A percentile compares a stretch with the other conserved stretches of the same genome.
These are phyloP conservation scores for Torymus tubicola DNA, from an alignment of 2,888 invertebrate genomes.

Conservation along the genomic window DNA sequence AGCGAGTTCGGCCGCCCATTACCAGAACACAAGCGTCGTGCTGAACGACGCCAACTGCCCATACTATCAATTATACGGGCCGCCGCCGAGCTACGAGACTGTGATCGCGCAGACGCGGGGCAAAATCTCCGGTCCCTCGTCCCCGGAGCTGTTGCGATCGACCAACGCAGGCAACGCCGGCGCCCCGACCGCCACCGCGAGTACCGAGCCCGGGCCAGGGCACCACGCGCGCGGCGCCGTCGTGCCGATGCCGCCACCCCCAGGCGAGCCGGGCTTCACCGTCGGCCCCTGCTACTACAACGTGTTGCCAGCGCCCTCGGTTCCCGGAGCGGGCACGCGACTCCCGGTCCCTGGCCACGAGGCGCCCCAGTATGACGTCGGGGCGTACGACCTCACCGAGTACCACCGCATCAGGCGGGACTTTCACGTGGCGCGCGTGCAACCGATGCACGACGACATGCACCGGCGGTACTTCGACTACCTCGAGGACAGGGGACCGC, in stretches of 20 bases:
- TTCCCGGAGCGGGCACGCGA: not conserved
- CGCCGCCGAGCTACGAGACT: conserved; percentile 78
- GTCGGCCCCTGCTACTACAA: conserved; percentile 38
- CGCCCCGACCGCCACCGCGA: not conserved
- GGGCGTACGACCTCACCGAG: not conserved
- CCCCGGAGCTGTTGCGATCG: conserved; percentile 65
- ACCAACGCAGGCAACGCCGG: conserved; percentile 18
- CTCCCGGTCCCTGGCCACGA: conserved; percentile 12
- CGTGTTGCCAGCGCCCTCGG: not conserved
- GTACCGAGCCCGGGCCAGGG: too few species aligned
- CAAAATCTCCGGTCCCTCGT: conserved; percentile 68
- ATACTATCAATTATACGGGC: conserved; percentile 77
- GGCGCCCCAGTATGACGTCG: conserved; percentile 46
- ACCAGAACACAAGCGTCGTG: conserved; percentile 73
- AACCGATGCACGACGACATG: conserved; percentile 11
- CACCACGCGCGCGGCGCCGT: too few species aligned
- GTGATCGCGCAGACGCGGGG: conserved; percentile 74
- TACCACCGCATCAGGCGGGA: not conserved
- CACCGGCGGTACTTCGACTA: too few species aligned
- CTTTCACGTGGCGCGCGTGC: conserved; percentile 37
- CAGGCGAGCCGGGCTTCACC: not conserved
- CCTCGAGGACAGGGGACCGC: not conserved
- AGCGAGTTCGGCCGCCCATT: conserved; percentile 70
- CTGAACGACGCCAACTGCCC: conserved; percentile 74
- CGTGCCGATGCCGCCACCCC: not conserved